Evolutionary conservation across 2,888 invertebrate genomes (phyloP).

Genomic region (Erpobdella octoculata): DNA sequence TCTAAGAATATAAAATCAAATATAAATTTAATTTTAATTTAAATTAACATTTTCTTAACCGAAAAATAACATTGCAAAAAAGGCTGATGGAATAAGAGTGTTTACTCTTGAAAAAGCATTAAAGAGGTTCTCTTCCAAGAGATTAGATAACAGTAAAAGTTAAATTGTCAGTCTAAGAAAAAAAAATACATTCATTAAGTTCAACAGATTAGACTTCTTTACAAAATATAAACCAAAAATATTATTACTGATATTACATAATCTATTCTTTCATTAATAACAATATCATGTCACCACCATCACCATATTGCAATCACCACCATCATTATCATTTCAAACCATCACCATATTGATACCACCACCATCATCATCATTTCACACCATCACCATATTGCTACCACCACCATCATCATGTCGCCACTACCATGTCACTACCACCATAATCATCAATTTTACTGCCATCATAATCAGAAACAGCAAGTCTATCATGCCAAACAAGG

Average conservation of each 20-base stretch:
- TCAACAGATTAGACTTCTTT: background rate
- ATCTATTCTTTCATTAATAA: no score
- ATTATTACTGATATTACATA: no score
- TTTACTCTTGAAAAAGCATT: no score
- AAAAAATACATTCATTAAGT: background rate
- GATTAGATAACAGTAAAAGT: no score
- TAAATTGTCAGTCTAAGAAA: no score
- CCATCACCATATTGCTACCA: background rate
- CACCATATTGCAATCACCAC: background rate
- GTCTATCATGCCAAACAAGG: conserved; percentile 16
- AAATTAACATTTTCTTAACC: no score
- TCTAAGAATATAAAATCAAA: no score
- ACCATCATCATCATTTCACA: background rate
- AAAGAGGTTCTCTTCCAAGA: no score
- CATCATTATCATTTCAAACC: background rate
- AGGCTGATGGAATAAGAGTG: no score
- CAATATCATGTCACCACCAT: background rate
- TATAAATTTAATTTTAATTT: no score
- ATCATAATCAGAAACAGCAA: conserved; percentile 23
- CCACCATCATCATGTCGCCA: background rate
- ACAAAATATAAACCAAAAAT: no score
- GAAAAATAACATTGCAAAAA: no score
- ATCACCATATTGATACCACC: background rate
- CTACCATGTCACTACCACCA: conserved; percentile 29
- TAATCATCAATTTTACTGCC: conserved; percentile 14